Conservation (phyloP, 2,797 vertebrate species). For the Anas bernieri region DNA sequence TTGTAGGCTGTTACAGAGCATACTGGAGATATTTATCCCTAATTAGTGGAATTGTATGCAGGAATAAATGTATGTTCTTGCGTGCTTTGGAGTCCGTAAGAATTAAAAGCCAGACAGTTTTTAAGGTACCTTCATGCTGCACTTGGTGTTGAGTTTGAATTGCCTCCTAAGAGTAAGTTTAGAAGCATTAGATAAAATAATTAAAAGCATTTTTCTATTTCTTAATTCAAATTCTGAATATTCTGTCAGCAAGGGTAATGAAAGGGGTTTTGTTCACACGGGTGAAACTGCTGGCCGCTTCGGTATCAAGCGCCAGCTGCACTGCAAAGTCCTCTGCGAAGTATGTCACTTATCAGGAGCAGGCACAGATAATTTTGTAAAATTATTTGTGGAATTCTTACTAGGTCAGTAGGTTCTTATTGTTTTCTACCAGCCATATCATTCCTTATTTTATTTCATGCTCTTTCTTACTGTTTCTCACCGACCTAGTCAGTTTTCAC, state of each 20-base stretch:
- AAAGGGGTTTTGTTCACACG: not conserved
- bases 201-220: not conserved
- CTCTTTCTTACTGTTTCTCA: not conserved
- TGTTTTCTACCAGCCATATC: not conserved
- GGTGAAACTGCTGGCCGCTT: not conserved
- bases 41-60: not conserved
- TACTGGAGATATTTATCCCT: not conserved
- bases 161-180: not conserved
- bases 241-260: not conserved
- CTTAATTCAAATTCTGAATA: not conserved
- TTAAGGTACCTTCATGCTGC: not conserved
- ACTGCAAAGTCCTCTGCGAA: not conserved
- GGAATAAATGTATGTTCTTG: fast-evolving
- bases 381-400: not conserved
- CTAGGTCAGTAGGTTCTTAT: not conserved
- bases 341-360: not conserved
- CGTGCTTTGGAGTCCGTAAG: not conserved
- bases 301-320: not conserved
- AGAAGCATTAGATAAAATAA: not conserved
- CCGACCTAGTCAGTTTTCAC: not conserved
- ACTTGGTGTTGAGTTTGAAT: not conserved
- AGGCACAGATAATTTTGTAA: not conserved
- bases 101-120: not conserved
- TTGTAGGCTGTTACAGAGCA: not conserved
- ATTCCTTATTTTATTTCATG: not conserved